Percentiles rank a stretch among this genome's conserved stretches.
These are phyloP conservation scores for Okapia johnstoni DNA, from an alignment of 2,113 vertebrate species.

Conservation along the genomic window DNA sequence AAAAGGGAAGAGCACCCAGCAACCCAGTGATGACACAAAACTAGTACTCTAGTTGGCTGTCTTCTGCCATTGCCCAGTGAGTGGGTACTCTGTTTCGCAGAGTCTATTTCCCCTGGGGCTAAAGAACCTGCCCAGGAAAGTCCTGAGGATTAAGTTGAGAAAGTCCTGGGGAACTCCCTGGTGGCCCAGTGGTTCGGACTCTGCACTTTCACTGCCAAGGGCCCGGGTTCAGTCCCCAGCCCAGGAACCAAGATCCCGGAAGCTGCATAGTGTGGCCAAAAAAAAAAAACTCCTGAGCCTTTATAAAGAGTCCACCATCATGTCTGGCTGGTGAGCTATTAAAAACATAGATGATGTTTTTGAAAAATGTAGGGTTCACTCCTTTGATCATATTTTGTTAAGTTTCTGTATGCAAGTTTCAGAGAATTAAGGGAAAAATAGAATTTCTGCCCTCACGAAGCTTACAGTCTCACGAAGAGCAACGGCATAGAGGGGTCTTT, in stretches of 20 bases:
- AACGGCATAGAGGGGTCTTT: rapidly evolving
- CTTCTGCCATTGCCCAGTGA: not conserved
- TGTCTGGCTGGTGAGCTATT: not conserved
- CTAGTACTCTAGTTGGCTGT: not conserved
- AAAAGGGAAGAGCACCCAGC: not conserved
- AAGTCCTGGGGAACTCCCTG: not conserved
- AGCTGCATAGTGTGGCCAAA: not conserved
- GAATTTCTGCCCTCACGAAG: not conserved
- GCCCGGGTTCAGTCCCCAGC: not conserved
- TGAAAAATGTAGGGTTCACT: not conserved
- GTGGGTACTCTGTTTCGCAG: not conserved
- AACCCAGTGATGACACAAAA: not conserved
- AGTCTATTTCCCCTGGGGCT: not conserved
- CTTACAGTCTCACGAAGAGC: not conserved
- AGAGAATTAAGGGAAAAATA: not conserved
- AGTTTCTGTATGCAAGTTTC: not conserved
- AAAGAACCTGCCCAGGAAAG: not conserved
- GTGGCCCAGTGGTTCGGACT: not conserved
- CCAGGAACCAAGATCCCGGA: not conserved
- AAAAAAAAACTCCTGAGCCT: not conserved
- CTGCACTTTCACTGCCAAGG: not conserved
- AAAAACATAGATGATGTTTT: not conserved
- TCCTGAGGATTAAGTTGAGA: not conserved
- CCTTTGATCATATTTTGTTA: not conserved
- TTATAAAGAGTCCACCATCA: not conserved